Percentiles rank a stretch among this genome's conserved stretches.
Conservation (phyloP, 2,113 vertebrate species). For the Microcebus griseorufus region DNA sequence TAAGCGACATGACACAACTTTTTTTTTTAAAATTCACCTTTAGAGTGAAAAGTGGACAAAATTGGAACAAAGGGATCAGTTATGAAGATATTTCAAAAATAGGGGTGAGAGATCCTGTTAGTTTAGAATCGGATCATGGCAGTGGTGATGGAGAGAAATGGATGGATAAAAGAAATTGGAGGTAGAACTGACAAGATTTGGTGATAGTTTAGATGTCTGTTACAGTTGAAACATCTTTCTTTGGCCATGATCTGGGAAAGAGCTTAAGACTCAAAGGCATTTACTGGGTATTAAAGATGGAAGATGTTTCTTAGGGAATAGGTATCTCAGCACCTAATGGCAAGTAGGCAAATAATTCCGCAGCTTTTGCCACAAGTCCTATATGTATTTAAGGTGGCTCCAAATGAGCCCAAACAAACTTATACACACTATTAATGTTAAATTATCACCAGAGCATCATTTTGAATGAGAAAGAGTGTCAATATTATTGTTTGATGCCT, state of each 20-base stretch:
- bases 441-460: neutral
- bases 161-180: neutral
- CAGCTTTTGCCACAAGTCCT: neutral
- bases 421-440: neutral
- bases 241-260: neutral
- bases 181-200: neutral
- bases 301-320: neutral
- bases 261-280: neutral
- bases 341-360: neutral
- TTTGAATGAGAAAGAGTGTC: neutral
- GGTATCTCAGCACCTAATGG: neutral
- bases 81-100: neutral
- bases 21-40: neutral
- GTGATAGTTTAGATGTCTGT: neutral
- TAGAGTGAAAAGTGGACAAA: neutral
- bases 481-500: neutral
- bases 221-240: neutral
- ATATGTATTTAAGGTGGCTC: neutral
- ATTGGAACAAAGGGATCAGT: neutral
- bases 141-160: neutral
- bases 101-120: neutral
- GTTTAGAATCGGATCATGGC: neutral
- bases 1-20: neutral
- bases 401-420: neutral
- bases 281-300: neutral